Percentiles rank a stretch among this genome's conserved stretches.
Evolutionary conservation across 2,113 vertebrate species (phyloP).

Genomic region (Caloenas nicobarica): DNA sequence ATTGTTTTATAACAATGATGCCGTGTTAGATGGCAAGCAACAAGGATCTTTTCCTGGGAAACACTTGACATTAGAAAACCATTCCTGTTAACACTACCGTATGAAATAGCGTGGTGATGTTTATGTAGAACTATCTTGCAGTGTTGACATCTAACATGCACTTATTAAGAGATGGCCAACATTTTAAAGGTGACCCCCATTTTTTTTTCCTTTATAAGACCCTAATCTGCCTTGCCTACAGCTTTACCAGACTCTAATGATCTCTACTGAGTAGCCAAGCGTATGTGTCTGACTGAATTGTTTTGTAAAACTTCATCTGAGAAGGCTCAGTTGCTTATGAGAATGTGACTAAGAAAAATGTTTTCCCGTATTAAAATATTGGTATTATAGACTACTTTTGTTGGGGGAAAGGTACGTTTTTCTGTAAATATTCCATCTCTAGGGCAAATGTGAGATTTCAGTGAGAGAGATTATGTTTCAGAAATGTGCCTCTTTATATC

Average conservation of each 20-base stretch:
- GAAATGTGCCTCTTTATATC: neutral
- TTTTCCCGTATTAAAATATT: neutral
- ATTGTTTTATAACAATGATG: neutral
- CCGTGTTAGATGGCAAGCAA: neutral
- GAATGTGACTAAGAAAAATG: neutral
- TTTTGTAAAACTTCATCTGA: neutral
- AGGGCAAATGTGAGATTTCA: neutral
- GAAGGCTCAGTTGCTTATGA: neutral
- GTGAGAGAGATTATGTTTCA: neutral
- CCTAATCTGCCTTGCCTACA: neutral
- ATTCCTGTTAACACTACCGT: neutral
- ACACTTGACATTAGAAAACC: neutral
- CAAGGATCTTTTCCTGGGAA: neutral
- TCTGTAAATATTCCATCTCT: neutral
- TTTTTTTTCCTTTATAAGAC: neutral
- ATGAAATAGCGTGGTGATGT: neutral
- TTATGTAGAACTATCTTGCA: neutral
- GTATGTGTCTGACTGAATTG: neutral
- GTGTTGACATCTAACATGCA: neutral
- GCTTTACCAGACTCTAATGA: neutral
- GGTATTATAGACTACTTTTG: neutral
- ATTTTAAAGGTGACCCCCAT: neutral
- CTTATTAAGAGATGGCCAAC: neutral
- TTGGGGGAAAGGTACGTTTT: neutral
- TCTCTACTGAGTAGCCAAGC: neutral